Conservation (phyloP, 2,113 vertebrate species). For the Epinephelus lanceolatus region DNA sequence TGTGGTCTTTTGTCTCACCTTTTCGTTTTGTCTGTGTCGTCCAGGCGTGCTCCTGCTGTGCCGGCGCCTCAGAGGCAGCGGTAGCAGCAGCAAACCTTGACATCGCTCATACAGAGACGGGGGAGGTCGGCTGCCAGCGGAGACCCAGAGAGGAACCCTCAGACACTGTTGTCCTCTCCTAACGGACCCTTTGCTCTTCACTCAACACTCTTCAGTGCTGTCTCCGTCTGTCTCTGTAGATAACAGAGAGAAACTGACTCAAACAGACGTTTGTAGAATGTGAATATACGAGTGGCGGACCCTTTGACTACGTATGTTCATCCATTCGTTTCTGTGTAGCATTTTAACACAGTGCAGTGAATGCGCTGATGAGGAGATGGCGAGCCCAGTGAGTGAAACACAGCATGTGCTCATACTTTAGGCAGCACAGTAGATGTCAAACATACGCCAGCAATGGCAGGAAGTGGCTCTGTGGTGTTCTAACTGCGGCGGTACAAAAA, state of each 20-base stretch:
- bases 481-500: neutral
- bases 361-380: slow-evolving; percentile 18
- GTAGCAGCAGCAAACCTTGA: slow-evolving; percentile 84
- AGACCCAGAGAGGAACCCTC: slow-evolving; percentile 66
- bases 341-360: neutral
- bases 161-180: neutral
- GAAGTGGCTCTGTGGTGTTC: slow-evolving; percentile 8
- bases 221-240: slow-evolving; percentile 12
- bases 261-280: slow-evolving; percentile 16
- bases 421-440: neutral
- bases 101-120: slow-evolving; percentile 77
- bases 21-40: slow-evolving; percentile 22
- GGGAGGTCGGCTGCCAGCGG: slow-evolving; percentile 67
- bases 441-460: neutral
- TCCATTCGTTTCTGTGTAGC: slow-evolving; percentile 9
- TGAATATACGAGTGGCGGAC: slow-evolving; percentile 15
- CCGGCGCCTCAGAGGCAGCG: slow-evolving; percentile 76
- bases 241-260: neutral
- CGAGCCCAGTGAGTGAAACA: neutral
- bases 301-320: neutral
- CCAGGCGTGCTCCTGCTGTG: slow-evolving; percentile 91
- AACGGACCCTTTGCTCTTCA: no score
- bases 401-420: neutral
- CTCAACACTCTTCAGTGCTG: neutral
- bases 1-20: neutral